Conservation (phyloP, 2,888 invertebrate genomes). For the Dynastes hyllus region DNA sequence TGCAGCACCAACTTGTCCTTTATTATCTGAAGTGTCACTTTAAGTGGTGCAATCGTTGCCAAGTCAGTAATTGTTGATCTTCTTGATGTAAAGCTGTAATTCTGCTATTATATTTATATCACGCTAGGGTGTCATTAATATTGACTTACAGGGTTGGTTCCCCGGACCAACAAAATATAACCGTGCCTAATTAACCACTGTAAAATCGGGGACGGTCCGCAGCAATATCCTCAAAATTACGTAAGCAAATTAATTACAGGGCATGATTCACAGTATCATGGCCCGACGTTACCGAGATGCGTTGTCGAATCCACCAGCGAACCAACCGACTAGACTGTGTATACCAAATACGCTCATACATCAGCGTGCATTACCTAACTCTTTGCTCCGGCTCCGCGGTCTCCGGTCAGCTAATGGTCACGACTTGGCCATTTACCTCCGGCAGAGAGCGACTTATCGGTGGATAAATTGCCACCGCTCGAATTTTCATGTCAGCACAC, state of each 20-base stretch:
- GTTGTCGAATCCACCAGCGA: background rate
- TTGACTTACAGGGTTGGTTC: too few relatives aligned
- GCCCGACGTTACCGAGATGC: slow-evolving; percentile 40
- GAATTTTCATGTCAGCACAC: slow-evolving; percentile 74
- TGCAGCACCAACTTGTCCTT: too few relatives aligned
- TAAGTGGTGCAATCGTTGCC: too few relatives aligned
- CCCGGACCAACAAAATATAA: too few relatives aligned
- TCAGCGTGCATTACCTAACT: slow-evolving; percentile 65
- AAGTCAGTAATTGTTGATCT: too few relatives aligned
- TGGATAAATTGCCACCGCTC: slow-evolving; percentile 75
- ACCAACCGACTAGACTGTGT: background rate
- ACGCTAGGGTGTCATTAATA: too few relatives aligned
- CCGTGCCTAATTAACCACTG: background rate
- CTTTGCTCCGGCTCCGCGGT: slow-evolving; percentile 51
- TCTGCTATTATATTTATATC: too few relatives aligned
- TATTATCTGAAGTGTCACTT: too few relatives aligned
- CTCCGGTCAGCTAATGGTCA: slow-evolving; percentile 74
- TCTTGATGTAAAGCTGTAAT: too few relatives aligned
- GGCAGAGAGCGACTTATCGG: slow-evolving; percentile 74
- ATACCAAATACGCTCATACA: slow-evolving; percentile 57
- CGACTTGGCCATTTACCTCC: slow-evolving; percentile 78
- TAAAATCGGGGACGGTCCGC: background rate
- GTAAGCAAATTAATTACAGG: slow-evolving; percentile 60
- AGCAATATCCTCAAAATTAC: slow-evolving; percentile 23
- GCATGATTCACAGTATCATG: slow-evolving; percentile 55